Percentiles rank a stretch among this genome's conserved stretches.
Conservation (phyloP, 2,113 vertebrate genomes). For the Alligator mississippiensis region DNA sequence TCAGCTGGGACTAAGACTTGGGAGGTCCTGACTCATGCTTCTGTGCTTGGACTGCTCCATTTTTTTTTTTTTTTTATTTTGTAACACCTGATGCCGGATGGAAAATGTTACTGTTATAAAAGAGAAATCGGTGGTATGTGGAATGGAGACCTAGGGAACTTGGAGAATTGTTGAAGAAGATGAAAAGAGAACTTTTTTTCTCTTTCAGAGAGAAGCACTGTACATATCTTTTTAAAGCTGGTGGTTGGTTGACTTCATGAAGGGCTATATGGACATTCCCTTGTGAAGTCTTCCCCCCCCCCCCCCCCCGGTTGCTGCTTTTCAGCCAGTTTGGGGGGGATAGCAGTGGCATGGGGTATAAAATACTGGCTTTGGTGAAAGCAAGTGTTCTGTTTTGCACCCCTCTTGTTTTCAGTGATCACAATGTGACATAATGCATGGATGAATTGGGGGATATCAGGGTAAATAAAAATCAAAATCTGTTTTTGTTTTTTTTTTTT, state of each 20-base stretch:
- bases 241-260: neutral
- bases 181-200: neutral
- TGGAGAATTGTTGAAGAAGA: neutral
- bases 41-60: neutral
- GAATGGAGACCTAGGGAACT: neutral
- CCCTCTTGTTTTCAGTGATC: neutral
- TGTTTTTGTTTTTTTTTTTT: neutral
- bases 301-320: neutral
- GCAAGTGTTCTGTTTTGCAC: neutral
- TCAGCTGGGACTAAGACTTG: neutral
- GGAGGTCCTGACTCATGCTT: neutral
- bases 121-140: neutral
- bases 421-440: neutral
- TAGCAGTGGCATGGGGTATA: neutral
- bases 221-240: too few relatives aligned
- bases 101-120: neutral
- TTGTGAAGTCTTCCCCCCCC: neutral
- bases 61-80: neutral
- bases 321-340: neutral
- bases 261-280: neutral
- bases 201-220: too few relatives aligned
- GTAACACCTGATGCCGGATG: neutral
- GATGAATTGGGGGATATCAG: neutral
- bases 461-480: too few relatives aligned
- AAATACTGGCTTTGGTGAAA: neutral